Base-by-base conservation (phyloP, 2,113 vertebrate genomes). In the Capreolus pygargus region DNA sequence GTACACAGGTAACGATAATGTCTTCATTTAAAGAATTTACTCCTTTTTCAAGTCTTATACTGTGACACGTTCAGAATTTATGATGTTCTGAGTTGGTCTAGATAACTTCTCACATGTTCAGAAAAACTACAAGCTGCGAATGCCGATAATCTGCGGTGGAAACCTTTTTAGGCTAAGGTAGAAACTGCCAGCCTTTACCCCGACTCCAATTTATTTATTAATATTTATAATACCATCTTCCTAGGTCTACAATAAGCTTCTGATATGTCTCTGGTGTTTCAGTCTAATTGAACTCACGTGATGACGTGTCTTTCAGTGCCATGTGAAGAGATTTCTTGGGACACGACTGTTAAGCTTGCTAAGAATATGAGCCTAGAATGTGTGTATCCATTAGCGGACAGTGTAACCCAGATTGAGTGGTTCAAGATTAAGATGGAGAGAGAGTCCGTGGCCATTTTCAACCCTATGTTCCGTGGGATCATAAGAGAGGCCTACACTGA, bases 341-440 rank as follows among this genome's bases (percentile, higher is more conserved):
- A 98, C 95, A 97, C 98, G 5, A 98, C 96, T 4, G 96, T 99
- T 70, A 98, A 91, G 4, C 98, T 99, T 89, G 98, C 98, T 60
- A 98, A 99, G 89, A 99, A 98, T 43, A 99, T 99, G 99, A 98
- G 99, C 15, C 98, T 99, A 43, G 97, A 99, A 36, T 99, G 99
- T 78, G 86, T 98, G 70, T 99, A 99, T 61, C 99, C 99, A 2
- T 99, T 98, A 92, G 74, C 9, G 0, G 96, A 97, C 1, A 96
- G 47, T 23, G 97, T 99, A 96, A 99, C 97, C 52, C 99, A 99
- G 98, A 96, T 98, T 70, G 99, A 98, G 82, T 99, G 99, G 99
- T 97, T 97, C 86, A 99, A 99, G 98, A 4, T 94, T 47, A 93
- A 70, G 23, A 28, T 27, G 4, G 6, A 97, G 33, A 98, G 97